Percentiles rank a stretch among this genome's conserved stretches.
Conservation (phyloP, 2,797 vertebrate genomes). For the Myotis vivesi region DNA sequence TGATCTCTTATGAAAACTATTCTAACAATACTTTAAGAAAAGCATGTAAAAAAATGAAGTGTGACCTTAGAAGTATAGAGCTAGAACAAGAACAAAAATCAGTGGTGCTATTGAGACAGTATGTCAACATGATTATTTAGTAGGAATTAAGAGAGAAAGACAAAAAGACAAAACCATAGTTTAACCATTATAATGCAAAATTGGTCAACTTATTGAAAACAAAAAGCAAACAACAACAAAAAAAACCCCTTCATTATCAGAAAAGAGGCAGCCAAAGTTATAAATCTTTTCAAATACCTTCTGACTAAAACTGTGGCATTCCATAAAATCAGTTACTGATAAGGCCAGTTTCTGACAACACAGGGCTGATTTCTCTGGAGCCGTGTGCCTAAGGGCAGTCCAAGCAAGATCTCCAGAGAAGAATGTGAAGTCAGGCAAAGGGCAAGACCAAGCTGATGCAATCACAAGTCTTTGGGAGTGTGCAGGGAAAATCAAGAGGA, state of each 20-base stretch:
- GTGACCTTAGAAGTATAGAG: neutral
- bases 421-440: neutral
- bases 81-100: neutral
- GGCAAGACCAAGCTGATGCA: neutral
- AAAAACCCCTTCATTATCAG: neutral
- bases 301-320: conserved; percentile 38
- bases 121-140: neutral
- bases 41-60: neutral
- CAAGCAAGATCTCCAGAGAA: neutral
- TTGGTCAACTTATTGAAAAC: conserved; percentile 28
- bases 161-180: neutral
- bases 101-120: neutral
- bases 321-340: neutral
- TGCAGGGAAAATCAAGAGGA: neutral
- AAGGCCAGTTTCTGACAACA: conserved; percentile 39
- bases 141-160: neutral
- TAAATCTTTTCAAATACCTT: conserved; percentile 40
- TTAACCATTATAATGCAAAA: neutral
- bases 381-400: neutral
- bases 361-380: conserved; percentile 11
- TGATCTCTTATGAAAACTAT: conserved; percentile 17
- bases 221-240: neutral
- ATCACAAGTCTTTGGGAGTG: neutral
- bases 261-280: neutral
- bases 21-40: conserved; percentile 8